Conservation (phyloP, 2,113 vertebrate genomes). For the Pantherophis guttatus region DNA sequence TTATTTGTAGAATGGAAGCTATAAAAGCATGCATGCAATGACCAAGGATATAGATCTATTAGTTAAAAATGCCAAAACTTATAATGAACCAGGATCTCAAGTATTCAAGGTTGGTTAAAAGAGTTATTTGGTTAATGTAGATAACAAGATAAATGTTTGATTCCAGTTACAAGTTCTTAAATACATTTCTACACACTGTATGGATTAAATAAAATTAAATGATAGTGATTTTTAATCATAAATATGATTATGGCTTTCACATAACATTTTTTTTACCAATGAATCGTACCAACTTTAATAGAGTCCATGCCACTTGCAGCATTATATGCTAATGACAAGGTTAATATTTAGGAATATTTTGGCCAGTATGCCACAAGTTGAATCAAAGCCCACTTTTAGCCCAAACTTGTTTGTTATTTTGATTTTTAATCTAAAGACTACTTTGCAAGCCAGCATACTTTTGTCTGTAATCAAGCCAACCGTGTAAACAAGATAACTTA, state of each 20-base stretch:
- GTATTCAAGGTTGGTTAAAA: conserved; percentile 90
- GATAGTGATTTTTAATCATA: background rate
- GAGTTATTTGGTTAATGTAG: background rate
- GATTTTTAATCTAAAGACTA: background rate
- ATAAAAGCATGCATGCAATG: conserved; percentile 92
- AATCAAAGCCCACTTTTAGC: background rate
- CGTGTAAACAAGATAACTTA: background rate
- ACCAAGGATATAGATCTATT: conserved; percentile 95
- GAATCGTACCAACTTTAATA: background rate
- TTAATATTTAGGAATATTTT: background rate
- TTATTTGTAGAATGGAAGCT: conserved; percentile 81
- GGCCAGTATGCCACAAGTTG: background rate
- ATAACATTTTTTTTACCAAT: background rate
- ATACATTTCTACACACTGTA: background rate
- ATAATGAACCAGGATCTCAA: conserved; percentile 97
- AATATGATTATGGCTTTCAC: background rate
- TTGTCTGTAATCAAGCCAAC: background rate
- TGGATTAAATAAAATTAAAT: background rate
- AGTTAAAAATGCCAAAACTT: conserved; percentile 97
- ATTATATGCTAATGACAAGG: background rate
- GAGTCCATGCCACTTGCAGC: background rate
- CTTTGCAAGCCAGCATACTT: background rate
- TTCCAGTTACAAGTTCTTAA: background rate
- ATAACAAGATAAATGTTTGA: background rate
- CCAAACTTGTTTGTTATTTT: background rate